Evolutionary conservation across 2,888 invertebrate genomes (phyloP), one percentile per base, ranked within the genome.

Genomic region (Torymus texanus): DNA sequence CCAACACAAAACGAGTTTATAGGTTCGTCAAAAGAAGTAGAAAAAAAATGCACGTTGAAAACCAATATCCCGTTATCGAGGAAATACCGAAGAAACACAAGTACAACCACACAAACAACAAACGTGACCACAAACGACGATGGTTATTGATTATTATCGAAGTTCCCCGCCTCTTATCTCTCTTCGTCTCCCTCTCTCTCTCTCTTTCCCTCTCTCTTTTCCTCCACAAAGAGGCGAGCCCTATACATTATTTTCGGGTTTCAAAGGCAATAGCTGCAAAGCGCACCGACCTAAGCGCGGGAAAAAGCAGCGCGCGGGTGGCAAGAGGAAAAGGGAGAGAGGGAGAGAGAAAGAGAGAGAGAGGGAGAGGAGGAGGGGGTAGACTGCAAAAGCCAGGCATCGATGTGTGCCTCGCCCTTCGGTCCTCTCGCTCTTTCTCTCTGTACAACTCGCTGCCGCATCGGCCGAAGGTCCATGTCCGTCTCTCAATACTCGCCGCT

Each of bases 261-360:
- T 80, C 63, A 80, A 80, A 78, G 80, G 77, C 74, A 75, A 67
- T 71, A 66, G 75, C 63, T 58, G 63, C 79, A 79, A 75, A 79
- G 75, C 70, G 76, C 79, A 76, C 78, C 77, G 84, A 82, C 83
- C 83, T 77, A 75, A 74, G 83, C 74, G 72, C 73, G 70, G 59
- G 51, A 76, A 77, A 75, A 79, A 82, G 66, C 75, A 41, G 41
- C 41, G 41, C 8, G 41, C 41, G 41, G 41, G 63, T 50, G 50
- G 56, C 76, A 58, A 72, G 75, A 10, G 58, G 62, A 68, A 14
- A 66, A 14, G 56, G 65, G 63, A 53, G 76, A 50, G 66, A 55
- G 29, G 68, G n/a, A n/a, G n/a, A n/a, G n/a, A n/a, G n/a, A n/a
- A n/a, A n/a, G n/a, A n/a, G 50, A 53, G 24, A 63, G 66, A 53